Percentiles rank a stretch among this genome's conserved stretches.
Evolutionary conservation across 2,888 invertebrate genomes (phyloP).

Genomic region (Onthophagus sagittarius): DNA sequence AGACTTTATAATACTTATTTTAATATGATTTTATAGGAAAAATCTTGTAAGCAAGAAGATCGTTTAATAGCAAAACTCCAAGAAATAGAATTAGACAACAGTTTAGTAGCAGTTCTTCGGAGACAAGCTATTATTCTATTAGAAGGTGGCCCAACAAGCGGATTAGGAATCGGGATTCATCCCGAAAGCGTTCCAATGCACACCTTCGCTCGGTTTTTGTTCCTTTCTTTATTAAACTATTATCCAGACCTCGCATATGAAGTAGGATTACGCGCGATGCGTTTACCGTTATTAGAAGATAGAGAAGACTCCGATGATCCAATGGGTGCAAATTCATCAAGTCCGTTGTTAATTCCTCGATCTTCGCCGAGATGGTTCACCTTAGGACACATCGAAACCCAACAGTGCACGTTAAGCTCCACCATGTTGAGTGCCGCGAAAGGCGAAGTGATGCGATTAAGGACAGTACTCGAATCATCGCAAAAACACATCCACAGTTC

Average conservation of each 20-base stretch:
- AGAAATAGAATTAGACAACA: conserved; percentile 72
- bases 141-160: conserved; percentile 74
- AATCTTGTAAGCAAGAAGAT: conserved; percentile 72
- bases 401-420: conserved; percentile 74
- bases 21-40: conserved; percentile 49
- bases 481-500: conserved; percentile 80
- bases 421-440: conserved; percentile 71
- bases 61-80: conserved; percentile 70
- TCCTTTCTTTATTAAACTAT: conserved; percentile 69
- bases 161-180: conserved; percentile 70
- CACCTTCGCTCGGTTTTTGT: conserved; percentile 76
- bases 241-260: conserved; percentile 77
- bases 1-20: too few relatives aligned
- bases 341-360: conserved; percentile 55
- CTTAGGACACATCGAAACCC: conserved; percentile 73
- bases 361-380: conserved; percentile 72
- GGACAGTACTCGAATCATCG: conserved; percentile 73
- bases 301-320: conserved; percentile 63
- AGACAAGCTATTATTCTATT: conserved; percentile 66
- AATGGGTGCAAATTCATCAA: conserved; percentile 50
- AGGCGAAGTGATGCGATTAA: conserved; percentile 65
- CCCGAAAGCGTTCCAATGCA: conserved; percentile 82
- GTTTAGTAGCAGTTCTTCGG: conserved; percentile 63
- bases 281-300: conserved; percentile 72
- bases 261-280: conserved; percentile 74